Evolutionary conservation across 2,797 vertebrate species (phyloP).

Genomic region (Cetoscarus ocellatus): DNA sequence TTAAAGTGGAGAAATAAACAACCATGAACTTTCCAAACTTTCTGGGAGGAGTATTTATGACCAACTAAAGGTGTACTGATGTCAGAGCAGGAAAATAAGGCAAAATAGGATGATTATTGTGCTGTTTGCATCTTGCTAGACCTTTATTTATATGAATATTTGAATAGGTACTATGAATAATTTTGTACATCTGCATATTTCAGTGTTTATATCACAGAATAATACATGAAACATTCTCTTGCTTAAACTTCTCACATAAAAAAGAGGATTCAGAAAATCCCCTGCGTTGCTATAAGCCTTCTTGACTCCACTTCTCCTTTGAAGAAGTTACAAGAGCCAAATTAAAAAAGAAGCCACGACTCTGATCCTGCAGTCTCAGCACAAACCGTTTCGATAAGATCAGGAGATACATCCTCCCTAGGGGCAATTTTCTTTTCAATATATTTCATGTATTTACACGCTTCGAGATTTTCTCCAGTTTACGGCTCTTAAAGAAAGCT

Average conservation of each 20-base stretch:
- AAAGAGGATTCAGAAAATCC: conserved; percentile 32
- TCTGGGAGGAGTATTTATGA: too few relatives aligned
- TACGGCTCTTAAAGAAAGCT: conserved; percentile 19
- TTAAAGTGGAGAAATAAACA: too few relatives aligned
- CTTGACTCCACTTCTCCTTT: conserved; percentile 58
- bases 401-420: conserved; percentile 47
- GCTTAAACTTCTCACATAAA: conserved; percentile 22
- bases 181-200: conserved; percentile 65
- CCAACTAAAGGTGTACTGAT: too few relatives aligned
- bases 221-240: conserved; percentile 45
- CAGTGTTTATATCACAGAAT: conserved; percentile 32
- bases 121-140: too few relatives aligned
- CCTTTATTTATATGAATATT: conserved; percentile 62
- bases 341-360: conserved; percentile 56
- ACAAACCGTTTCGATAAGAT: conserved; percentile 65
- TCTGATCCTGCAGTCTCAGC: conserved; percentile 67
- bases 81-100: too few relatives aligned
- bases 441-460: conserved; percentile 46
- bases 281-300: conserved; percentile 37
- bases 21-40: too few relatives aligned
- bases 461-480: conserved; percentile 36
- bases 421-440: conserved; percentile 48
- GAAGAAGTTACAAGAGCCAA: conserved; percentile 65
- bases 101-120: too few relatives aligned
- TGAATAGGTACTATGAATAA: conserved; percentile 63